Percentiles rank a stretch among this genome's conserved stretches.
Conservation (phyloP, 30 jellyfish, hydroid and myxozoan genomes). For the Morbakka virulenta region DNA sequence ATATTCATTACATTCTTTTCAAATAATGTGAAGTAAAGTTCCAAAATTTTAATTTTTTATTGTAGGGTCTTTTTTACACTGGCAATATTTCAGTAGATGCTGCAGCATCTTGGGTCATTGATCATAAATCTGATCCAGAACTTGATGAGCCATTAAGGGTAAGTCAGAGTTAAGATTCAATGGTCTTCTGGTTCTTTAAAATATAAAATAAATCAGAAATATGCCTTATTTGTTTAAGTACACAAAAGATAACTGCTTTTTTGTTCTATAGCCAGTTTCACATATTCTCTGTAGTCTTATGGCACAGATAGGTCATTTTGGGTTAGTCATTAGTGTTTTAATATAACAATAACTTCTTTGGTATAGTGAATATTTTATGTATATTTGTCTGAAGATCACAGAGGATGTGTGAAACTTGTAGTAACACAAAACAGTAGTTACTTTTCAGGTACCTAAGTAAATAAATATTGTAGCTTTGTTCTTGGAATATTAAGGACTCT, state of each 20-base stretch:
- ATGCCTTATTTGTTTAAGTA: no score
- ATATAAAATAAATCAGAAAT: no score
- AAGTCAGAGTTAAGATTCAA: neutral
- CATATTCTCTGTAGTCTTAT: slow-evolving; percentile 64
- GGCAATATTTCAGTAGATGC: slow-evolving; percentile 74
- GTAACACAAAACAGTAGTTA: no score
- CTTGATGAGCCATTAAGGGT: slow-evolving; percentile 54
- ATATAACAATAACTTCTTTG: no score
- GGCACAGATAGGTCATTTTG: slow-evolving; percentile 71
- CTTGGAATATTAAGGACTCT: no score
- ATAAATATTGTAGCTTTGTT: no score
- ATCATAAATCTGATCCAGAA: slow-evolving; percentile 37
- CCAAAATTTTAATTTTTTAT: neutral
- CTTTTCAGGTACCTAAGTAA: no score
- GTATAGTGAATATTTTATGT: no score
- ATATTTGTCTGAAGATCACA: no score
- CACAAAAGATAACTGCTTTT: slow-evolving; percentile 50
- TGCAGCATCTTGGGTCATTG: slow-evolving; percentile 77
- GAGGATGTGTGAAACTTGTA: no score
- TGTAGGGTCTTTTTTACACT: slow-evolving; percentile 61
- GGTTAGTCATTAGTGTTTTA: slow-evolving; percentile 33
- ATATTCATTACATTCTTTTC: no score
- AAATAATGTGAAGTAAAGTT: no score
- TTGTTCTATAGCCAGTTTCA: slow-evolving; percentile 33
- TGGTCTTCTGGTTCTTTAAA: neutral